Base-by-base conservation (phyloP, 2,888 invertebrate genomes). In the Aelia acuminata region DNA sequence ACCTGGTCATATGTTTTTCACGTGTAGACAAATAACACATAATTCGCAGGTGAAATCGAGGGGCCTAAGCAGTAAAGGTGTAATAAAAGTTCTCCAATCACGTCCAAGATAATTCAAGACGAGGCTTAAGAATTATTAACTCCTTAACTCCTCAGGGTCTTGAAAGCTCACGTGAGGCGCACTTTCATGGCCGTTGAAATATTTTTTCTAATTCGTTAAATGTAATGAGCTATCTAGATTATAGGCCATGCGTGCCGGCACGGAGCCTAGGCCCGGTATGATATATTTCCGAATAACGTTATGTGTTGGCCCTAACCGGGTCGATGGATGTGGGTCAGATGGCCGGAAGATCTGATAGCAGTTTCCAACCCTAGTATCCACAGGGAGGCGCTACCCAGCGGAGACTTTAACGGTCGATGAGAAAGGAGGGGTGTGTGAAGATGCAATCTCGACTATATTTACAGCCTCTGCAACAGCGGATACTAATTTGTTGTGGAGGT, bases 241-340 rank as follows among this genome's bases (percentile, higher is more conserved):
- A 80, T 80, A 47, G 39, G 22, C 80, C 43, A n/a, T 80, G 80
- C 80, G 80, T 80, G 80, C 80, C 43, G 80, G 43, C 43, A 80
- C 63, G 63, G 35, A 70, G 3, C 35, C 31, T 70, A 70, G 63
- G 20, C 63, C 31, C 31, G 26, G 31, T 4, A 70, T 35, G 63
- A 70, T 70, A 70, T 70, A 70, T 70, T 70, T 70, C 63, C 31
- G 63, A 70, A 70, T 70, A 70, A 35, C 63, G 63, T 70, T 70
- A 70, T 70, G 63, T 70, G 31, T n/a, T n/a, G n/a, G n/a, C 35
- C 7, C 43, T 80, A 80, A 80, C 80, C 43, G 20, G 80, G 80
- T 43, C 47, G 80, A n/a, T 39, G 80, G 80, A 80, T 80, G 80
- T 80, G 80, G 80, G 80, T 80, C 80, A 80, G 80, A 80, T 80